A percentile compares a stretch with the other conserved stretches of the same genome.
Evolutionary conservation across 1,140 invertebrate genomes (phyloP).

Genomic region (Drosophila aff.): DNA sequence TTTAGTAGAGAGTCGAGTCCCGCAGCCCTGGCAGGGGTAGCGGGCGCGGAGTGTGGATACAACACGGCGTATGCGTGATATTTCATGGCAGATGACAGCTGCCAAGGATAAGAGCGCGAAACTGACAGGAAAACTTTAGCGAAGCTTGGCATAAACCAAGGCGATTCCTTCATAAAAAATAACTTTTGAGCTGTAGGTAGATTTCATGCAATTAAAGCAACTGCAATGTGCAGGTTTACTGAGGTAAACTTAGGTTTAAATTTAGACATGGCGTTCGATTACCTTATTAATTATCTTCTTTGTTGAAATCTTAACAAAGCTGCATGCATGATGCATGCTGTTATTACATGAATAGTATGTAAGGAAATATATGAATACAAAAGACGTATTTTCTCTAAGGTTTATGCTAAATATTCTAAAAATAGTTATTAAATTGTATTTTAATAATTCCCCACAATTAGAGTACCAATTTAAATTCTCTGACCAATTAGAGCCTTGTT

Average conservation of each 20-base stretch:
- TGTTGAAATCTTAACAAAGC: too few relatives aligned
- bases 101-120: slow-evolving; percentile 27
- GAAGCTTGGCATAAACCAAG: slow-evolving; percentile 7
- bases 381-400: neutral
- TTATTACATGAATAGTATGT: too few relatives aligned
- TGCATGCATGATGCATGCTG: too few relatives aligned
- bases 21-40: neutral
- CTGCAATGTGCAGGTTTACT: neutral
- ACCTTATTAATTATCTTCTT: too few relatives aligned
- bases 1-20: slow-evolving; percentile 54
- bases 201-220: slow-evolving; percentile 1
- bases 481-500: neutral
- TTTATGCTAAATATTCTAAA: neutral
- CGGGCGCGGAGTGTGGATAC: slow-evolving; percentile 33
- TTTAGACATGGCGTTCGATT: neutral
- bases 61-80: slow-evolving; percentile 65
- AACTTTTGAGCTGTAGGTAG: neutral
- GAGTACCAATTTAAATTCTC: neutral
- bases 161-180: neutral
- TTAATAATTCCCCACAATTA: too few relatives aligned
- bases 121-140: slow-evolving; percentile 21
- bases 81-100: slow-evolving; percentile 38
- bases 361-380: neutral
- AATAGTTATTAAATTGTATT: neutral
- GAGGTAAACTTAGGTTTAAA: neutral